phyloP scores from a whole-genome alignment of 2,797 vertebrate genomes.

The Tenualosa ilisha region DNA sequence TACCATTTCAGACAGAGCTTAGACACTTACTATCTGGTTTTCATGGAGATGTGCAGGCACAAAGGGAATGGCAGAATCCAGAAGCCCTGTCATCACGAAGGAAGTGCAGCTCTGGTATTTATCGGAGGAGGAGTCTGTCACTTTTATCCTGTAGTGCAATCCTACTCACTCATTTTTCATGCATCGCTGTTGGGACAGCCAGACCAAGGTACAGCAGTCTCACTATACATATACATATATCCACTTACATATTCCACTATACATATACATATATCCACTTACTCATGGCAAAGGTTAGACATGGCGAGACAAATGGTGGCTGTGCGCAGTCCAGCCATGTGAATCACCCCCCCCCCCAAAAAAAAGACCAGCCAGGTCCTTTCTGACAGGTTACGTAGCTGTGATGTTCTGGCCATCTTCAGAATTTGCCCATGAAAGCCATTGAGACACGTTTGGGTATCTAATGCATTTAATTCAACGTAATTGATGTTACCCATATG shows the following conservation, averaged over 20 bases:
- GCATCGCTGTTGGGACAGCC: background rate
- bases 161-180: background rate
- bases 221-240: no score
- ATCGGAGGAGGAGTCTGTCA: constrained; percentile 15
- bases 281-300: background rate
- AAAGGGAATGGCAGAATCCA: constrained; percentile 48
- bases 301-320: background rate
- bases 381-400: background rate
- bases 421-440: background rate
- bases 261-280: no score
- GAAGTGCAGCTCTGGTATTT: constrained; percentile 17
- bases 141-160: background rate
- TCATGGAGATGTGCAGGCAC: constrained; percentile 39
- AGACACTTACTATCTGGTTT: constrained; percentile 39
- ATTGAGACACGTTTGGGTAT: background rate
- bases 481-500: constrained; percentile 40
- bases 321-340: background rate
- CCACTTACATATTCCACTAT: no score
- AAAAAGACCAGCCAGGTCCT: background rate
- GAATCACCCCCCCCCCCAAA: background rate
- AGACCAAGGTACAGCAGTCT: background rate
- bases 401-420: background rate
- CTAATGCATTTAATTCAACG: background rate
- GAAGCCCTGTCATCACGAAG: constrained; percentile 39
- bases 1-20: constrained; percentile 52